Evolutionary conservation across 2,888 invertebrate species (phyloP).

Genomic region (Emmelina monodactyla): DNA sequence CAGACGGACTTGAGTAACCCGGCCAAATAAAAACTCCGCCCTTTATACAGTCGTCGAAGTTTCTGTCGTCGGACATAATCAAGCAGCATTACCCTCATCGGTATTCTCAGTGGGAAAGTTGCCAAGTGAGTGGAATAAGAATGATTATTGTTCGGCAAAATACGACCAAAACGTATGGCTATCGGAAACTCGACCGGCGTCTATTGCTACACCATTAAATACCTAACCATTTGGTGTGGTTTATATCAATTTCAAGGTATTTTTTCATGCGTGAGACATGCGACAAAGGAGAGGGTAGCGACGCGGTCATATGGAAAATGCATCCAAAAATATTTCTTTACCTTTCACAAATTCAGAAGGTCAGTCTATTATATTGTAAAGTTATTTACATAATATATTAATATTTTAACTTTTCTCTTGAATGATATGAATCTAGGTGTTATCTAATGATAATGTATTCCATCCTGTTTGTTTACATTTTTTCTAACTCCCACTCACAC

Average conservation of each 20-base stretch:
- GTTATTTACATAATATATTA: too few species aligned
- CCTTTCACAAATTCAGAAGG: too few species aligned
- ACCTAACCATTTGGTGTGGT: too few species aligned
- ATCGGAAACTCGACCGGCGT: too few species aligned
- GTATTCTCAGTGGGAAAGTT: conserved; percentile 32
- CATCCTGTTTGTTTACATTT: conserved; percentile 36
- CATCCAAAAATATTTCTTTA: too few species aligned
- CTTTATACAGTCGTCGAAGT: conserved; percentile 16
- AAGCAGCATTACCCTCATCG: conserved; percentile 31
- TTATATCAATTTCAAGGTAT: too few species aligned
- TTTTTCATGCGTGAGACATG: too few species aligned
- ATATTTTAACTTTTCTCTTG: too few species aligned
- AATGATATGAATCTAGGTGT: conserved; percentile 22
- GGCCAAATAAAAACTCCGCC: conserved; percentile 23
- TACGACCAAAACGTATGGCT: conserved; percentile 42
- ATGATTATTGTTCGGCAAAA: conserved; percentile 43
- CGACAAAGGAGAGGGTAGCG: conserved; percentile 26
- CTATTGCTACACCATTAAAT: too few species aligned
- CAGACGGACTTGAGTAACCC: conserved; percentile 29
- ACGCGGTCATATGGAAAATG: conserved; percentile 42
- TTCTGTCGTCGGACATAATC: background rate
- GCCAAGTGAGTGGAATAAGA: conserved; percentile 30
- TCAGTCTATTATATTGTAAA: too few species aligned
- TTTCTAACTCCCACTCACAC: conserved; percentile 24
- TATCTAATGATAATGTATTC: conserved; percentile 21